phyloP scores from a whole-genome alignment of 2,888 invertebrate genomes.

The Rhorus exstirpatorius region DNA sequence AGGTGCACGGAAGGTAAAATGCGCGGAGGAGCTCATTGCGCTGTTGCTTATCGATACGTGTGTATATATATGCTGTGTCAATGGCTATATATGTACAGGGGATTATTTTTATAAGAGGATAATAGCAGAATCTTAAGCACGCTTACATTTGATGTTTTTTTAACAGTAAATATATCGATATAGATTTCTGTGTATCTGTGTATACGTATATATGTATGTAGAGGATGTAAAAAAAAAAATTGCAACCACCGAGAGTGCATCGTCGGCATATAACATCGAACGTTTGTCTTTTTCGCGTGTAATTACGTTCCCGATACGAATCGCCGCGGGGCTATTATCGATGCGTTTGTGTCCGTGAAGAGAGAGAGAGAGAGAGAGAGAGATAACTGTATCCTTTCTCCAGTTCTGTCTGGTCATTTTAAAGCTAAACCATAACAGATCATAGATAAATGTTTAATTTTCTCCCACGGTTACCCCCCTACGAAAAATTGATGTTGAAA shows the following conservation, averaged over 20 bases:
- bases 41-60: conserved; percentile 30
- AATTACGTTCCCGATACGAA: conserved; percentile 64
- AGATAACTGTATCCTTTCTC: no score
- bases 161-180: no score
- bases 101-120: conserved; percentile 57
- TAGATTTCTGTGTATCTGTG: no score
- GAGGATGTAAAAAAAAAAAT: neutral
- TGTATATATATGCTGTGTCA: neutral
- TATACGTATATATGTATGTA: no score
- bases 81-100: neutral
- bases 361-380: no score
- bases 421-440: no score
- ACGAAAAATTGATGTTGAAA: no score
- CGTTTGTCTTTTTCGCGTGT: conserved; percentile 68
- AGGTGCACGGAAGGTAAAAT: conserved; percentile 23
- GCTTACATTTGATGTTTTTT: no score
- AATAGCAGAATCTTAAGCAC: conserved; percentile 45
- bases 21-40: conserved; percentile 29
- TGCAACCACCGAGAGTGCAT: neutral
- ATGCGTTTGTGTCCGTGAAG: conserved; percentile 19
- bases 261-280: conserved; percentile 37
- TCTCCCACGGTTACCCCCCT: no score
- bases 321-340: conserved; percentile 53
- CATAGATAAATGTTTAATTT: no score
- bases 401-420: no score